These are phyloP conservation scores for Rhabdomys dilectus DNA, from an alignment of 2,113 vertebrate genomes.

Conservation along the genomic window DNA sequence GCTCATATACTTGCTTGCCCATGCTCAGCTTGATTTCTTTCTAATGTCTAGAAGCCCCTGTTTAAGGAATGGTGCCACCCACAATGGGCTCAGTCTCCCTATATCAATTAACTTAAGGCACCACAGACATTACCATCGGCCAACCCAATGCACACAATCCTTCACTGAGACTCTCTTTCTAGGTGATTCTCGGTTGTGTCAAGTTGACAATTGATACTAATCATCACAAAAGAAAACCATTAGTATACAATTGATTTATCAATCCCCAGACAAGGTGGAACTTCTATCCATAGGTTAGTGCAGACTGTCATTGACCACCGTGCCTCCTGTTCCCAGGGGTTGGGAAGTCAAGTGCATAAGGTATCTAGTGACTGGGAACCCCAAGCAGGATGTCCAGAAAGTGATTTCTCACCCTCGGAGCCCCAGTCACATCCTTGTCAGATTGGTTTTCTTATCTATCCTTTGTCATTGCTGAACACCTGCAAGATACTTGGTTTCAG, in stretches of 20 bases:
- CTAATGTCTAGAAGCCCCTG: not conserved
- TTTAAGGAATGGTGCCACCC: not conserved
- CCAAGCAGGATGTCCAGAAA: not conserved
- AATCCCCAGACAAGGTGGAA: not conserved
- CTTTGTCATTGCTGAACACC: not conserved
- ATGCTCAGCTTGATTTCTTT: not conserved
- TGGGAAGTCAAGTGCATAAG: not conserved
- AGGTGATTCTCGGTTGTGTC: not conserved
- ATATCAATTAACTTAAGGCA: not conserved
- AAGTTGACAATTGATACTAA: not conserved
- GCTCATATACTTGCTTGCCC: not conserved
- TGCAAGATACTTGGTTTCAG: not conserved
- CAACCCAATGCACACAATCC: not conserved
- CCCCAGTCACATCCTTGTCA: not conserved
- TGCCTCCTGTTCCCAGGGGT: accelerated
- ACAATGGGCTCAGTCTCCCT: not conserved
- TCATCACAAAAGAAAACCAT: not conserved
- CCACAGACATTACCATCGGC: not conserved
- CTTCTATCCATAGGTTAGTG: not conserved
- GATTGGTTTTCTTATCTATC: not conserved
- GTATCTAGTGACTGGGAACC: not conserved
- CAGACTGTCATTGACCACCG: not conserved
- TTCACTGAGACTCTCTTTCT: not conserved
- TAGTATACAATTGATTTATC: not conserved
- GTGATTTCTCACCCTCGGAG: not conserved